These are phyloP conservation scores for Chelonus formosanus DNA, from an alignment of 2,888 invertebrate species.

Conservation along the genomic window DNA sequence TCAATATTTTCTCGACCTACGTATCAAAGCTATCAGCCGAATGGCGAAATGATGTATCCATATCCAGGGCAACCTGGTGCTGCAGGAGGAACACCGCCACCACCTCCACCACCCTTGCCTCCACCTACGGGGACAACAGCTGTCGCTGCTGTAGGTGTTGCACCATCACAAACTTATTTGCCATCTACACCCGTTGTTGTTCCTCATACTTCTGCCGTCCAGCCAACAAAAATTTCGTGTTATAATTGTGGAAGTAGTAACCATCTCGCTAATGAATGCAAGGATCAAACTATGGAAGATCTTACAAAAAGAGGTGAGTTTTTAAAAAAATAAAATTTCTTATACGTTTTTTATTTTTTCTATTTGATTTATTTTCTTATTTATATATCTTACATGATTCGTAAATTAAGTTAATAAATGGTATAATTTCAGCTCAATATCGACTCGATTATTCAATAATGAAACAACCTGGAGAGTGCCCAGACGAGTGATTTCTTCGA, in stretches of 20 bases:
- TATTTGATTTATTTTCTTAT: slow-evolving; percentile 27
- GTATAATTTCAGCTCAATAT: slow-evolving; percentile 63
- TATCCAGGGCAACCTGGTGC: slow-evolving; percentile 57
- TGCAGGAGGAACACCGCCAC: slow-evolving; percentile 49
- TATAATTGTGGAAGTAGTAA: slow-evolving; percentile 91
- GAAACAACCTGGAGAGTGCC: slow-evolving; percentile 64
- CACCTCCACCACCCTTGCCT: slow-evolving; percentile 53
- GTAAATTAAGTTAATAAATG: too few relatives aligned
- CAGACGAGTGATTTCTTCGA: slow-evolving; percentile 63
- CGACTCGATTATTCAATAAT: slow-evolving; percentile 64
- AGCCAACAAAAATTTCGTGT: slow-evolving; percentile 78
- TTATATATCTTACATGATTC: too few relatives aligned
- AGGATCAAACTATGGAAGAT: slow-evolving; percentile 91
- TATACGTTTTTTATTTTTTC: background rate
- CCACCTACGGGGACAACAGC: slow-evolving; percentile 45
- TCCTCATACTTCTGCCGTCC: slow-evolving; percentile 41
- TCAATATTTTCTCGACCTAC: slow-evolving; percentile 60
- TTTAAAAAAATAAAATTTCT: background rate
- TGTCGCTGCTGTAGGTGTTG: slow-evolving; percentile 43
- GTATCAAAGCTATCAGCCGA: slow-evolving; percentile 66
- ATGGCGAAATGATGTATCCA: slow-evolving; percentile 67
- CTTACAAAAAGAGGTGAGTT: slow-evolving; percentile 71
- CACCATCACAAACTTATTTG: slow-evolving; percentile 57
- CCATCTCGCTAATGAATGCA: slow-evolving; percentile 87
- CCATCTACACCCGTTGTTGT: slow-evolving; percentile 55